Evolutionary conservation across 2,797 vertebrate species (phyloP), one percentile per base, ranked within the genome.

Genomic region (Brotula barbata): DNA sequence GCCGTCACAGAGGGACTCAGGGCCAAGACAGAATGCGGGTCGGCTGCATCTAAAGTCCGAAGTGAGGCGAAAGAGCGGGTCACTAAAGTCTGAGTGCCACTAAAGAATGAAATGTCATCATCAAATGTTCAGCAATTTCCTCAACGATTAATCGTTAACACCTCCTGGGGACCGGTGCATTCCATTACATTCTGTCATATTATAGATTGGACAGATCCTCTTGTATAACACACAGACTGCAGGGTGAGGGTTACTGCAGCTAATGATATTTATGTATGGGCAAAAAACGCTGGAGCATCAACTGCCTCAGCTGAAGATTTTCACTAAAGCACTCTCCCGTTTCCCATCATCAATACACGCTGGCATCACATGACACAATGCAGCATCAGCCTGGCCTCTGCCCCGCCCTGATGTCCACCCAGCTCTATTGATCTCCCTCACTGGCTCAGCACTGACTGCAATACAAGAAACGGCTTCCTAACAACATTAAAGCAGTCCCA

Each of bases 341-440:
- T 86, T 85, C 79, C 54, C 57, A n/a, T 80, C 78, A 52, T 80
- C 73, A 28, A 82, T 70, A 64, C 2, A 45, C 44, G 23, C 60
- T 28, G 7, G 63, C 63, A 1, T 83, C 82, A 83, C 64, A 42
- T 52, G 77, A 64, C 63, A 17, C 45, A 31, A 53, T 72, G 76
- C 80, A 75, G 79, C 82, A 69, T 49, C 37, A 64, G 75, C 36
- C 68, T 40, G 50, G 41, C 63, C 77, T 61, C 65, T 17, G 64
- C 74, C 77, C 71, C 75, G 7, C 76, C 78, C 77, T 48, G 39
- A 59, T 9, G 17, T 58, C 58, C 40, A 13, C 58, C 16, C 48
- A 25, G 41, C 51, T 19, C 61, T 81, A 88, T 88, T 69, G 85
- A 89, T 88, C 73, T 61, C 65, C 9, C 31, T 54, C 78, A 44